phyloP scores from a whole-genome alignment of 2,113 vertebrate genomes.

The Varanus komodoensis region DNA sequence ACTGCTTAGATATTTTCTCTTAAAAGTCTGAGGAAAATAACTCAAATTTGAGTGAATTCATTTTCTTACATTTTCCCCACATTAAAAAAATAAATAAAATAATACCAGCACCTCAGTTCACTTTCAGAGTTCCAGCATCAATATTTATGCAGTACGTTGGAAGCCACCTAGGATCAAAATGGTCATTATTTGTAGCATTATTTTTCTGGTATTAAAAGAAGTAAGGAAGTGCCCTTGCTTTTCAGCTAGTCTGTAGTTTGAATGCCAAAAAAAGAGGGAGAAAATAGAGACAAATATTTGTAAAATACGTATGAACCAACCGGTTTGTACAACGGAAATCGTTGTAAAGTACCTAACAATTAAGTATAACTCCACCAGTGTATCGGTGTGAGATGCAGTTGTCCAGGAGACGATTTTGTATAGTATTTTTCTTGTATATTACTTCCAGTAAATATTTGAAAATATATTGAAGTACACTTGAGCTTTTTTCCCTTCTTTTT shows the following conservation, averaged over 20 bases:
- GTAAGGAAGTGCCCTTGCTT: slow-evolving; percentile 68
- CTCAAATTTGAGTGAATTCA: slow-evolving; percentile 32
- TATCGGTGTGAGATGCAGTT: slow-evolving; percentile 91
- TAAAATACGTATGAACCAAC: slow-evolving; percentile 77
- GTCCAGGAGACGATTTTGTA: slow-evolving; percentile 98
- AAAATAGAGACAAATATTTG: slow-evolving; percentile 68
- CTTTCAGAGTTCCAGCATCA: slow-evolving; percentile 61
- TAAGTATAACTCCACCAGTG: slow-evolving; percentile 81
- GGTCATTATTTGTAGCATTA: slow-evolving; percentile 8
- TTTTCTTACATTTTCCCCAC: slow-evolving; percentile 65
- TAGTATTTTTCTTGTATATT: slow-evolving; percentile 99
- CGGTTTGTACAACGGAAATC: slow-evolving; percentile 86
- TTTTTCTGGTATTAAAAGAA: slow-evolving; percentile 57
- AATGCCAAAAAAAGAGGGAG: slow-evolving; percentile 72
- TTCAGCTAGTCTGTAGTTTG: slow-evolving; percentile 72
- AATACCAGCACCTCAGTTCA: slow-evolving; percentile 41
- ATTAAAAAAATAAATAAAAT: slow-evolving; percentile 21
- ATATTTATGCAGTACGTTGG: slow-evolving; percentile 56
- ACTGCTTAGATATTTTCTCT: not conserved
- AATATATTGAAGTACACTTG: slow-evolving; percentile 95
- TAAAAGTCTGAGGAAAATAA: slow-evolving; percentile 43
- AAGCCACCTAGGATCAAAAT: slow-evolving; percentile 63
- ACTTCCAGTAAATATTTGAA: slow-evolving; percentile 98
- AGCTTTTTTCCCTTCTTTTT: slow-evolving; percentile 71
- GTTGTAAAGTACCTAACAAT: slow-evolving; percentile 90